Percentiles rank a stretch among this genome's conserved stretches.
Evolutionary conservation across 2,797 vertebrate species (phyloP).

Genomic region (Mareca strepera): DNA sequence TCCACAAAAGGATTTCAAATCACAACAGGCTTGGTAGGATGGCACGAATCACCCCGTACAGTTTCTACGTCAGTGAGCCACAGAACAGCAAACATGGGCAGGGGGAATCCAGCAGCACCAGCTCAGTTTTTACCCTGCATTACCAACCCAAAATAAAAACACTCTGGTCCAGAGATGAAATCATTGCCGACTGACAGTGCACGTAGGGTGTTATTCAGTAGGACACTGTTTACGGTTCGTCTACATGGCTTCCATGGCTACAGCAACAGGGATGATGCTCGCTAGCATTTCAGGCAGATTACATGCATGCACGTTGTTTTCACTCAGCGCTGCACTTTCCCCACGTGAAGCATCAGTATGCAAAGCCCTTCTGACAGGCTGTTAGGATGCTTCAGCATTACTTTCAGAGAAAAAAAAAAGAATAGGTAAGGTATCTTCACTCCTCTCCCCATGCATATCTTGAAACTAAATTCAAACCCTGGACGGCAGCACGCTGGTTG

Average conservation of each 20-base stretch:
- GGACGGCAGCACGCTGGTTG: neutral
- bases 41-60: neutral
- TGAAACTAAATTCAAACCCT: neutral
- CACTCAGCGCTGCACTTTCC: neutral
- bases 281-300: neutral
- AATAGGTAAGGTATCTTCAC: neutral
- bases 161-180: neutral
- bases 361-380: neutral
- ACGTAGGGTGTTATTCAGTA: neutral
- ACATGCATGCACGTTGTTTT: neutral
- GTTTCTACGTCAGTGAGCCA: neutral
- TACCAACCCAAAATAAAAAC: neutral
- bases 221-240: neutral
- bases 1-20: neutral
- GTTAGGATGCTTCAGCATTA: neutral
- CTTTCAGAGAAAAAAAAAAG: neutral
- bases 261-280: neutral
- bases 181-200: neutral
- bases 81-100: accelerated
- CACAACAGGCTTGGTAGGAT: neutral
- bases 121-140: neutral
- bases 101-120: neutral
- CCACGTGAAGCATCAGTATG: neutral
- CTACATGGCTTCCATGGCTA: slow-evolving; percentile 41
- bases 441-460: neutral